These are phyloP conservation scores for Whitmania pigra DNA, from an alignment of 1,140 invertebrate species.

Conservation along the genomic window DNA sequence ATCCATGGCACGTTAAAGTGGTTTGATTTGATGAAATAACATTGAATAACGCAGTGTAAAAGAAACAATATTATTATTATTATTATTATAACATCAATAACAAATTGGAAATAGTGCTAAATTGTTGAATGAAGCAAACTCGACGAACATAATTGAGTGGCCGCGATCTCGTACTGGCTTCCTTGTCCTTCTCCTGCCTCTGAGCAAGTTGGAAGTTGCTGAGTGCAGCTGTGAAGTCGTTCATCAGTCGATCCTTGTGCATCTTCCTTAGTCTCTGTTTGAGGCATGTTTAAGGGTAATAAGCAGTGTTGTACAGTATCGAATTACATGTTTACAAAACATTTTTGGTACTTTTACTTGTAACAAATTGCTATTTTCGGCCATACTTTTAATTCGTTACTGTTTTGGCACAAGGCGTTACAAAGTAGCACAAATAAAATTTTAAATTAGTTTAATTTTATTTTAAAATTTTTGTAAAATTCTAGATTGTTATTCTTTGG, in stretches of 20 bases:
- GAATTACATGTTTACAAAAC: too few species aligned
- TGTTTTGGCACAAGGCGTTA: too few species aligned
- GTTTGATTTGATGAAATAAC: neutral
- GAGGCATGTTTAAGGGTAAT: too few species aligned
- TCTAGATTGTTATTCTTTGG: too few species aligned
- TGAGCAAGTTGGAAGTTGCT: conserved; percentile 71
- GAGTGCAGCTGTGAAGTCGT: conserved; percentile 82
- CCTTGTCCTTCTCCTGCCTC: conserved; percentile 61
- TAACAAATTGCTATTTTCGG: too few species aligned
- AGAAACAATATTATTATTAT: neutral
- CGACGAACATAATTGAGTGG: conserved; percentile 34
- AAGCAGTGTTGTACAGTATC: too few species aligned
- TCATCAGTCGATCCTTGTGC: conserved; percentile 74
- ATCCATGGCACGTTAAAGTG: neutral
- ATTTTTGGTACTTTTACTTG: too few species aligned
- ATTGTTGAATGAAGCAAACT: neutral
- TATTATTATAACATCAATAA: neutral
- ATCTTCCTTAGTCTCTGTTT: conserved; percentile 70
- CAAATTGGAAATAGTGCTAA: neutral
- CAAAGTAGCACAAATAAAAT: too few species aligned
- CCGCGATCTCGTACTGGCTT: conserved; percentile 52
- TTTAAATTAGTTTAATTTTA: too few species aligned
- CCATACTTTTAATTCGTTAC: too few species aligned
- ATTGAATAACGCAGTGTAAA: neutral
- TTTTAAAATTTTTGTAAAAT: too few species aligned